Base-by-base conservation (phyloP, 2,797 vertebrate species). In the Enteromius paludinosus region DNA sequence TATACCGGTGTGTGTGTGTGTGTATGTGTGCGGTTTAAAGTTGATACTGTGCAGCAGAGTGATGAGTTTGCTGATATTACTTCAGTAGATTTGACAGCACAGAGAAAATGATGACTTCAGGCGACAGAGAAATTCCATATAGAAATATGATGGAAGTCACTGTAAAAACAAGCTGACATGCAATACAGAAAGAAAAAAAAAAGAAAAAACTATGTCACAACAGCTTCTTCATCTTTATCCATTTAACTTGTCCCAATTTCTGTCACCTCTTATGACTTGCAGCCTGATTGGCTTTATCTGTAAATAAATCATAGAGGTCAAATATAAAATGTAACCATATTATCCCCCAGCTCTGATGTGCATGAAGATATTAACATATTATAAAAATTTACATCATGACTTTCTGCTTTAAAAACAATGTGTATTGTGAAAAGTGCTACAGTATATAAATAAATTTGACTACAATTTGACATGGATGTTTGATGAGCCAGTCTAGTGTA, bases 81-180 rank as follows among this genome's bases (percentile, higher is more conserved):
- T 41, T 49, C 77, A 56, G 78, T 7, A 56, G 33, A 47, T 70
- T 2, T 64, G 79, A 73, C 69, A 81, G 79, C 56, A 64, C 54
- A 81, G 41, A 38, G 69, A 73, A 81, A 61, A 71, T 80, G 38
- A 71, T 61, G 66, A 71, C 78, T 80, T 71, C 20, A 71, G 65
- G 23, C 35, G 25, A 43, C 35, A 59, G 25, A 71, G 52, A 70
- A 41, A 80, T 33, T 30, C 52, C 78, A 23, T 33, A 41, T 56
- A 80, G 38, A 59, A 70, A 61, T 71, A 56, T 61, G 18, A 71
- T 15, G 33, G 65, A 59, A 43, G 78, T 18, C 35, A 23, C 66
- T 61, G 25, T 35, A 15, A 71, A 80, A 70, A n/a, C 66, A 61
- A 61, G 11, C 25, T 33, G 66, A 80, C 12, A 3, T 41, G 52